Conservation (phyloP, 2,113 vertebrate species). For the Brachyistius frenatus region DNA sequence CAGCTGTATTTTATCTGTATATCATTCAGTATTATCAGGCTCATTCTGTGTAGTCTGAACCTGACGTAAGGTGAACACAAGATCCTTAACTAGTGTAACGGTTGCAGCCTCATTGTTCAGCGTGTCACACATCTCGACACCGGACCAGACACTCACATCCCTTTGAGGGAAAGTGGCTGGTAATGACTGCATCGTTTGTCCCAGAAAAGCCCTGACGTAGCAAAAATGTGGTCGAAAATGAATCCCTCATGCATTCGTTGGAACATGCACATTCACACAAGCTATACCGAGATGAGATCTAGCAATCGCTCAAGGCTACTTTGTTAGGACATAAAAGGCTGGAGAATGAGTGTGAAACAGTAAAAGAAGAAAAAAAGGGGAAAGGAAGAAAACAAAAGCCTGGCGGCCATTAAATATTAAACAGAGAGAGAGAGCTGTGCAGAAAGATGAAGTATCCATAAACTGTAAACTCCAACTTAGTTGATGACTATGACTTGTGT, state of each 20-base stretch:
- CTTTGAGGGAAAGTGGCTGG: neutral
- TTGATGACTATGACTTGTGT: conserved; percentile 4
- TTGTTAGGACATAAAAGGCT: conserved; percentile 23
- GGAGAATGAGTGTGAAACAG: conserved; percentile 19
- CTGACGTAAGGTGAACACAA: too few relatives aligned
- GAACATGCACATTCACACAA: neutral
- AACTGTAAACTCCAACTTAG: conserved; percentile 6
- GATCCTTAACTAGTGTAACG: too few relatives aligned
- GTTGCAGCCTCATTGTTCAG: neutral
- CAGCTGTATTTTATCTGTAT: too few relatives aligned
- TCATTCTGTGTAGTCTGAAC: too few relatives aligned
- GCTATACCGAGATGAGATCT: conserved; percentile 16
- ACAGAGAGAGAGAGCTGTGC: neutral
- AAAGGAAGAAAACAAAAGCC: conserved; percentile 30
- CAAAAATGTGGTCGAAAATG: conserved; percentile 19
- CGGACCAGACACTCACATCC: neutral
- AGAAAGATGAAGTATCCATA: conserved; percentile 31
- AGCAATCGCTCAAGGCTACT: conserved; percentile 27
- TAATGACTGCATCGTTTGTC: neutral
- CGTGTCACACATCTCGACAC: too few relatives aligned
- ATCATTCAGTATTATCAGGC: too few relatives aligned
- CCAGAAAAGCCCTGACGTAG: conserved; percentile 1
- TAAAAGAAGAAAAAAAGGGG: neutral
- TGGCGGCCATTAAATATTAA: conserved; percentile 56
- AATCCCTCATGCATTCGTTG: neutral